Base-by-base conservation (phyloP, 2,113 vertebrate genomes). In the Jaculus jaculus region DNA sequence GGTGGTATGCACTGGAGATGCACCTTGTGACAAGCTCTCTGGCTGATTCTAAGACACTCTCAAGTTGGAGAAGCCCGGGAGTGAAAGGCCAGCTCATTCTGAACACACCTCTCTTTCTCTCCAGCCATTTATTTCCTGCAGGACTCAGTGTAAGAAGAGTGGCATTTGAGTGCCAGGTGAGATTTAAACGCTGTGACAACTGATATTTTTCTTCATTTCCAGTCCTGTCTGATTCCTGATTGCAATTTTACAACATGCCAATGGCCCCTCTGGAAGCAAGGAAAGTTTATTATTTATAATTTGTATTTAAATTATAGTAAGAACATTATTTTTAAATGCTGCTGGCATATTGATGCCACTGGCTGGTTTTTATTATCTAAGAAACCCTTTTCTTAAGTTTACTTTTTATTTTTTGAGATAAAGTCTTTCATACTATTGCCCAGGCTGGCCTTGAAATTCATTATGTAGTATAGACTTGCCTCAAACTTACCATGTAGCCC, bases 181-280 rank as follows among this genome's bases (percentile, higher is more conserved):
- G 96, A 97, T 97, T 97, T 98, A 97, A 98, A 96, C 94, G 96
- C 95, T 94, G 95, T 96, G 94, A 92, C 97, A 92, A 96, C 95
- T 95, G 97, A 98, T 94, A 97, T 97, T 98, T 98, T 96, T 92
- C 96, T 97, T 98, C 96, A 94, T 96, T 97, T 97, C 94, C 21
- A 94, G 96, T 93, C 98, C 97, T 96, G 78, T 97, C 95, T 94
- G 96, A 97, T 93, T 94, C 95, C 93, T 96, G 93, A 94, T 82
- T 96, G 94, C 92, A 96, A 96, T 97, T 97, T 97, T 92, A 84
- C 94, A 97, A 98, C 97, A 94, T 96, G 97, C 95, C 90, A 95
- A 96, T 96, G 96, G 96, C 94, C 95, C 93, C 94, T 97, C 80
- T n/a, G 94, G 96, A 97, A 97, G 96, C 83, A 95, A 93, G 93